A percentile compares a stretch with the other conserved stretches of the same genome.
Evolutionary conservation across 2,888 invertebrate species (phyloP).

Genomic region (Campoletis raptor): DNA sequence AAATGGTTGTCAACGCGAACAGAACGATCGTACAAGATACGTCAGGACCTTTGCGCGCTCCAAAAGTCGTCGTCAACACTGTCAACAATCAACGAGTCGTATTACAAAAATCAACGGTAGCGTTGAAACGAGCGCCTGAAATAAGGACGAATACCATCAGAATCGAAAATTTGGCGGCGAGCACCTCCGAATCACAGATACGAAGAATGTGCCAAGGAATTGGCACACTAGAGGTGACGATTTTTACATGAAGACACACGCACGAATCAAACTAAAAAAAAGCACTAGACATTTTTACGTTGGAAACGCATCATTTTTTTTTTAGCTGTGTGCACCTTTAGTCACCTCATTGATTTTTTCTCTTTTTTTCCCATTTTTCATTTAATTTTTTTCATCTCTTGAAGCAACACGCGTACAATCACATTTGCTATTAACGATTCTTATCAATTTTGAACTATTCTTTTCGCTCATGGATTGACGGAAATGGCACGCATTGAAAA

Average conservation of each 20-base stretch:
- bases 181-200: constrained; percentile 85
- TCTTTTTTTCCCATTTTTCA: constrained; percentile 17
- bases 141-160: constrained; percentile 84
- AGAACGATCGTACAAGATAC: constrained; percentile 76
- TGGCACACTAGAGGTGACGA: constrained; percentile 85
- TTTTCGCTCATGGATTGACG: constrained; percentile 4
- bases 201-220: constrained; percentile 85
- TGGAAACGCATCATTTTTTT: constrained; percentile 24
- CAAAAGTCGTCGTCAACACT: constrained; percentile 71
- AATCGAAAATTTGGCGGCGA: constrained; percentile 85
- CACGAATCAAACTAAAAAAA: constrained; percentile 3
- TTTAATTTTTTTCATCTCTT: constrained; percentile 12
- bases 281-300: not conserved
- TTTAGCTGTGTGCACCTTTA: constrained; percentile 52
- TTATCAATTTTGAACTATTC: not conserved
- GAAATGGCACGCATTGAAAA: constrained; percentile 12
- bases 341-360: constrained; percentile 23
- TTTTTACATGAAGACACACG: constrained; percentile 75
- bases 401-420: constrained; percentile 6
- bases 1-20: constrained; percentile 68
- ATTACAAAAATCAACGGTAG: constrained; percentile 71
- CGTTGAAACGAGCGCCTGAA: constrained; percentile 69
- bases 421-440: constrained; percentile 25
- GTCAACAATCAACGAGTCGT: constrained; percentile 77
- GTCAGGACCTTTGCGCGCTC: constrained; percentile 60